Evolutionary conservation across 2,797 vertebrate species (phyloP), one percentile per base, ranked within the genome.

Genomic region (Poecilia picta): DNA sequence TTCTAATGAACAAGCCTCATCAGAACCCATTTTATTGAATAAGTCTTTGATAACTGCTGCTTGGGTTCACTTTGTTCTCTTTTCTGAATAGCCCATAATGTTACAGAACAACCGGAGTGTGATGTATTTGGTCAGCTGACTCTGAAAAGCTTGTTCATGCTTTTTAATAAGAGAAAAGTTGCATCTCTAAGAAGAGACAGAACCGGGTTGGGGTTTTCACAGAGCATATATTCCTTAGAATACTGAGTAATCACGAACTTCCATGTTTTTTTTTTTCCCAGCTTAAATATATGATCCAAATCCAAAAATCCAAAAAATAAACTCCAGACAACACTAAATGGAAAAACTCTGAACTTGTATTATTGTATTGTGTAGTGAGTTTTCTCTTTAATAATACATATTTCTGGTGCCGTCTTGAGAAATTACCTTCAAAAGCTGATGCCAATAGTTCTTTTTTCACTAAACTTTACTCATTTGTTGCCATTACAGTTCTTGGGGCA

Each of bases 381-480:
- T 66, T 36, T 66, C 33, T 20, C 6, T 11, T 23, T 66, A 23
- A 66, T 39, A 39, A 39, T 66, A 82, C 70, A 75, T 15, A 74
- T 70, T 75, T 39, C 62, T 25, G 43, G 36, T 43, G 49, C 20
- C 16, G 81, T 87, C 55, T 11, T 78, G 39, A 81, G 78, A 39
- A 76, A 81, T 88, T 78, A 62, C 77, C 46, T 83, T 85, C 73
- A 82, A 82, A 84, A 78, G 70, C 43, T 51, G 82, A 85, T 79
- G 84, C 81, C 85, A 88, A 90, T 81, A 31, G 77, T 31, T 81
- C 31, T 64, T 46, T 77, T 87, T 85, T 82, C 53, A 89, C 84
- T 84, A 55, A 5, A 68, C 72, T 73, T 62, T 10, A 33, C 55
- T 46, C 80, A 83, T 88, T 77, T 79, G 55, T 73, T 83, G 81